Evolutionary conservation across 1,140 invertebrate species (phyloP).

Genomic region (Palaemon carinicauda): DNA sequence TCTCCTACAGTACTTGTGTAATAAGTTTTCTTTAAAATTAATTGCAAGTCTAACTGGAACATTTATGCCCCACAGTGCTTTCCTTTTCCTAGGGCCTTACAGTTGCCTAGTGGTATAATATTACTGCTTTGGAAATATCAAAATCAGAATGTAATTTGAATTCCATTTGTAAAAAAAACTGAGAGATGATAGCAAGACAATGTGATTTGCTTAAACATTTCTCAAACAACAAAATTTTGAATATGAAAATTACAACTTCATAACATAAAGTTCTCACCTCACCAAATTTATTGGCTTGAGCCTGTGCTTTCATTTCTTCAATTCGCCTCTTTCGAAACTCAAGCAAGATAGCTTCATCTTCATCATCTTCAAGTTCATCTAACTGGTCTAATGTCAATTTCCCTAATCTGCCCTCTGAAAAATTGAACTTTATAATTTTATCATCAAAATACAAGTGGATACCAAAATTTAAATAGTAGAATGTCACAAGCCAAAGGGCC

Average conservation of each 20-base stretch:
- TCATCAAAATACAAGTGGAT: too few relatives aligned
- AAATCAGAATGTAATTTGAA: too few relatives aligned
- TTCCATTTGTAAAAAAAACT: neutral
- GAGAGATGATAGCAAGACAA: neutral
- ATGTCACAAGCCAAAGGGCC: too few relatives aligned
- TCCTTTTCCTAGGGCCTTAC: too few relatives aligned
- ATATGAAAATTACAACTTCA: neutral
- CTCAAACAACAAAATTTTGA: too few relatives aligned
- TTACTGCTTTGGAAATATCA: too few relatives aligned
- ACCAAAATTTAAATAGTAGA: too few relatives aligned
- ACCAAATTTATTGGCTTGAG: constrained; percentile 81
- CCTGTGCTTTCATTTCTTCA: constrained; percentile 81
- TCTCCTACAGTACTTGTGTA: too few relatives aligned
- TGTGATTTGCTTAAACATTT: neutral
- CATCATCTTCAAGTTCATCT: constrained; percentile 94
- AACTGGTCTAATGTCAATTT: constrained; percentile 85
- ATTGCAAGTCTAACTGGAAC: too few relatives aligned
- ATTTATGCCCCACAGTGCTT: too few relatives aligned
- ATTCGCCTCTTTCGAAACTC: constrained; percentile 85
- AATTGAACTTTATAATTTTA: neutral
- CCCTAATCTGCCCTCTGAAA: constrained; percentile 75
- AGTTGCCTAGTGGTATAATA: too few relatives aligned
- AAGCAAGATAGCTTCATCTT: constrained; percentile 84
- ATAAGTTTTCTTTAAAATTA: too few relatives aligned
- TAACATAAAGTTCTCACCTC: constrained; percentile 69